Base-by-base conservation (phyloP, 2,888 invertebrate genomes). In the Cabera pusaria region DNA sequence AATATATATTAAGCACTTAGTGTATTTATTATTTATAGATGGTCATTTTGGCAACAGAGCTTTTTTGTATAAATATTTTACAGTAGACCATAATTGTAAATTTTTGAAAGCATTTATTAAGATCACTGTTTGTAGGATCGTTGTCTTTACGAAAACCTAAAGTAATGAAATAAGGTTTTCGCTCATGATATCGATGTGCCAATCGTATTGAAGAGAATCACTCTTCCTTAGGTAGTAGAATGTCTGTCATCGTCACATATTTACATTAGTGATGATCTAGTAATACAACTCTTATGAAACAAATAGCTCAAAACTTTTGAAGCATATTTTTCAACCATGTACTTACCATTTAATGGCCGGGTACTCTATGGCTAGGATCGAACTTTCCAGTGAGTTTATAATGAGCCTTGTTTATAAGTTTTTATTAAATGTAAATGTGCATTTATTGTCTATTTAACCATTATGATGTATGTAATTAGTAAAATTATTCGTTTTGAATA, bases 281-380 rank as follows among this genome's bases (percentile, higher is more conserved):
- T 12, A n/a, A 21, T 29, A 21, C 1, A 3, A n/a, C n/a, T 25
- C 25, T 31, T 20, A 38, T 29, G 20, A 29, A 22, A 25, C 17
- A 11, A 16, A 21, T 25, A 38, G 21, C 37, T 31, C 31, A 31
- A 35, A 6, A 22, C 6, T 39, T 33, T 23, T 6, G 17, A 39
- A 26, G 5, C n/a, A 16, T 22, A 22, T 33, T 32, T 32, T 18
- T 16, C 16, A 19, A 36, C 20, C 5, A 10, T 26, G 1, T 19
- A 19, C 24, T 29, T 25, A 8, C 21, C 34, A 34, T 41, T 29
- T 17, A 33, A 40, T 41, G 40, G 33, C 14, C 19, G 19, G 20
- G 18, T 16, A 17, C 21, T 6, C 21, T 21, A 14, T 16, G 18
- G 14, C 31, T 17, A n/a, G n/a, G n/a, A n/a, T n/a, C n/a, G n/a